Conservation (phyloP, 2,113 vertebrate species). For the Siniperca chuatsi region DNA sequence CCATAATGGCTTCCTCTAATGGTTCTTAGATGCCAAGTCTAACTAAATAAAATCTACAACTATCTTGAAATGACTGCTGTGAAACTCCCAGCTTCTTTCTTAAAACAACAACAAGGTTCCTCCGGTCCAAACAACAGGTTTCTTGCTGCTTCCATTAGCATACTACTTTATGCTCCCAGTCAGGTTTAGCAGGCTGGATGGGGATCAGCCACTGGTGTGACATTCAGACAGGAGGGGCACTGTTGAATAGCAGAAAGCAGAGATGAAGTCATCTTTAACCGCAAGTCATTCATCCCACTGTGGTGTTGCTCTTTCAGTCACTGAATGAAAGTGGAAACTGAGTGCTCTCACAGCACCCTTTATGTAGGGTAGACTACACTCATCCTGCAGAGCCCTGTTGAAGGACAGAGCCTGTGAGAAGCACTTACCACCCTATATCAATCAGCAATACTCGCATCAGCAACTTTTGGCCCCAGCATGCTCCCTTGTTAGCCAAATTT, state of each 20-base stretch:
- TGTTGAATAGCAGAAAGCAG: slow-evolving; percentile 25
- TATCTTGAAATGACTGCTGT: neutral
- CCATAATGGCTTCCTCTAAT: neutral
- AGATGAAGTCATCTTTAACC: slow-evolving; percentile 37
- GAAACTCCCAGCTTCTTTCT: neutral
- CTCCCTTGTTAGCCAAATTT: neutral
- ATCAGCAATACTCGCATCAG: neutral
- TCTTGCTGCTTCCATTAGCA: neutral
- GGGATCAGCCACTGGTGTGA: slow-evolving; percentile 9
- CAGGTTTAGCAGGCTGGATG: slow-evolving; percentile 22
- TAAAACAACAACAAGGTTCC: neutral
- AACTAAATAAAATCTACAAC: neutral
- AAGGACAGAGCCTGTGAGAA: neutral
- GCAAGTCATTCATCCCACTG: slow-evolving; percentile 22
- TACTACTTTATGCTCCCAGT: neutral
- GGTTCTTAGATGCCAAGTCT: neutral
- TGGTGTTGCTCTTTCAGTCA: neutral
- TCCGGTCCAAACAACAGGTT: neutral
- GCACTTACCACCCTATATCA: neutral
- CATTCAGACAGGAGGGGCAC: slow-evolving; percentile 18
- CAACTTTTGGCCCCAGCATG: neutral
- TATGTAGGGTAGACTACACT: neutral
- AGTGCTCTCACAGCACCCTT: slow-evolving; percentile 4
- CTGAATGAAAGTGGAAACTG: slow-evolving; percentile 25
- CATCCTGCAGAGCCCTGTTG: neutral